These are phyloP conservation scores for Gymnoscopelus braueri DNA, from an alignment of 2,797 vertebrate genomes.

Conservation along the genomic window DNA sequence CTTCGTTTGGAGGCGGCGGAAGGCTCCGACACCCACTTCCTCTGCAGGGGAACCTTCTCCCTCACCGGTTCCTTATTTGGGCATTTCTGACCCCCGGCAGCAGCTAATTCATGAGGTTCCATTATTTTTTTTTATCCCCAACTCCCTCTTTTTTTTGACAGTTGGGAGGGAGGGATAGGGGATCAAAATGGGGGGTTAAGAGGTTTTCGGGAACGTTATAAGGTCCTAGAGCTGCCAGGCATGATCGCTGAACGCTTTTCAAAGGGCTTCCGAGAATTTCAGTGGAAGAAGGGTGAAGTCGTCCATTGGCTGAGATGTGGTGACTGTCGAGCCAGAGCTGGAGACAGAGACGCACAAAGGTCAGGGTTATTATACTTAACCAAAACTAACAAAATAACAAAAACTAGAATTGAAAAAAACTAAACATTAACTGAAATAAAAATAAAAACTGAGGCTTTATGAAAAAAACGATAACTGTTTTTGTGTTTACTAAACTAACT, in stretches of 20 bases:
- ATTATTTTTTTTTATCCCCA: slow-evolving; percentile 77
- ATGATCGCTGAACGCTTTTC: slow-evolving; percentile 77
- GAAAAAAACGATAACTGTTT: too few species aligned
- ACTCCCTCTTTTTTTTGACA: too few species aligned
- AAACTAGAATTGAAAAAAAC: too few species aligned
- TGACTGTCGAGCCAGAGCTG: slow-evolving; percentile 55
- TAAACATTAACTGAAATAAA: too few species aligned
- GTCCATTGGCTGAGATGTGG: slow-evolving; percentile 82
- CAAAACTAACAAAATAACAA: too few species aligned
- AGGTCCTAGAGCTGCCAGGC: slow-evolving; percentile 57
- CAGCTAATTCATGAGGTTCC: slow-evolving; percentile 90
- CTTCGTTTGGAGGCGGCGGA: slow-evolving; percentile 88
- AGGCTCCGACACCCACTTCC: slow-evolving; percentile 93
- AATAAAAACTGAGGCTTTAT: too few species aligned
- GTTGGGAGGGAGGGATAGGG: slow-evolving; percentile 33
- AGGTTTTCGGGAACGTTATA: slow-evolving; percentile 53
- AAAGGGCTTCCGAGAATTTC: slow-evolving; percentile 65
- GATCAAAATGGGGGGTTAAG: background rate
- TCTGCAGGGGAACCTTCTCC: slow-evolving; percentile 89
- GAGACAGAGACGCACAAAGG: slow-evolving; percentile 20
- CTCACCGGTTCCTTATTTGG: slow-evolving; percentile 85
- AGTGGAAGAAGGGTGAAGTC: too few species aligned
- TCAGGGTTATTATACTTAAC: too few species aligned
- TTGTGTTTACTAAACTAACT: too few species aligned
- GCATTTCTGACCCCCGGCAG: slow-evolving; percentile 88